Evolutionary conservation across 1,140 invertebrate genomes (phyloP).

Genomic region (Penaeus indicus): DNA sequence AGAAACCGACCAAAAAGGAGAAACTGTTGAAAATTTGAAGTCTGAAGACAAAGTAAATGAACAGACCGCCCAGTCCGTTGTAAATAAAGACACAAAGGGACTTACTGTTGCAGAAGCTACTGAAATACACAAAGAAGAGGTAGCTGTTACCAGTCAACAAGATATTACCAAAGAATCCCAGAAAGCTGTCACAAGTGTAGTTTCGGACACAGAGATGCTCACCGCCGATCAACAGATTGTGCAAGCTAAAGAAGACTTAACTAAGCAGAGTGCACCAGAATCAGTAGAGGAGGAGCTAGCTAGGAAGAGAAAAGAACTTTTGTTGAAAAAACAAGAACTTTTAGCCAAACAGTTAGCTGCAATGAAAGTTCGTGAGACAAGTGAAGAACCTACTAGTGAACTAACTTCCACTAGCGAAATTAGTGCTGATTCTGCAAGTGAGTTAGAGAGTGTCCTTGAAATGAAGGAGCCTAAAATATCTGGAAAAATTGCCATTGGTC

Average conservation of each 20-base stretch:
- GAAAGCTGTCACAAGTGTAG: neutral
- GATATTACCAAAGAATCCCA: neutral
- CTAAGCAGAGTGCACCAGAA: neutral
- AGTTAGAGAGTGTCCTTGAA: conserved; percentile 35
- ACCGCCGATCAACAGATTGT: neutral
- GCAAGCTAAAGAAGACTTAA: neutral
- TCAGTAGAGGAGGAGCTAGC: conserved; percentile 33
- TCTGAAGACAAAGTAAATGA: neutral
- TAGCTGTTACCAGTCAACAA: neutral
- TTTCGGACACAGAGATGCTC: neutral
- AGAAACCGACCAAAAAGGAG: neutral
- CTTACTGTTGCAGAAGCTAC: neutral
- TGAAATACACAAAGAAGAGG: neutral
- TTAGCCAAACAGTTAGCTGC: conserved; percentile 49
- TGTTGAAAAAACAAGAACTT: conserved; percentile 62
- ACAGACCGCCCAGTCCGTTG: neutral
- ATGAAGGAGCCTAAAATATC: conserved; percentile 27
- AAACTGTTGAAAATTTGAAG: conserved; percentile 11
- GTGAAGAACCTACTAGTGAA: conserved; percentile 58
- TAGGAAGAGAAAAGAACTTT: conserved; percentile 59
- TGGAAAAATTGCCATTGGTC: neutral
- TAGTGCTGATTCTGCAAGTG: conserved; percentile 37
- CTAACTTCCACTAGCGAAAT: conserved; percentile 54
- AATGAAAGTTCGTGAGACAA: conserved; percentile 45
- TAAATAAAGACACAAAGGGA: neutral